These are phyloP conservation scores for Typhlichthys eigenmanni DNA, from an alignment of 2,797 vertebrate species.

Conservation along the genomic window DNA sequence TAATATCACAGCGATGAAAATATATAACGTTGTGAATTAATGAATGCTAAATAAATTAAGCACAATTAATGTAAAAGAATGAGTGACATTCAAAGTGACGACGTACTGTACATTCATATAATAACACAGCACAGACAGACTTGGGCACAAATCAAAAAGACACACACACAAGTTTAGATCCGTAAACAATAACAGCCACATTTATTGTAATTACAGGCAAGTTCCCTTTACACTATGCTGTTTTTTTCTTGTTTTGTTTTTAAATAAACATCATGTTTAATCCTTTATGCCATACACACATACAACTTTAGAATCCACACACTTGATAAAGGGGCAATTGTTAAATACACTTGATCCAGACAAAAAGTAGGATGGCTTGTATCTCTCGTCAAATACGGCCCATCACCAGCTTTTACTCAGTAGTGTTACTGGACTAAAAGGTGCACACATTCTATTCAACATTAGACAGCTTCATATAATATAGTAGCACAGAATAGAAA, in stretches of 20 bases:
- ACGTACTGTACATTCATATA: not conserved
- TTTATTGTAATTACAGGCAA: constrained; percentile 90
- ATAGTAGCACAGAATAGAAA: constrained; percentile 74
- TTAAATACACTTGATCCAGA: constrained; percentile 69
- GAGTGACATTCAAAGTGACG: no score
- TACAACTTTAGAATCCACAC: constrained; percentile 82
- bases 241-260: constrained; percentile 24
- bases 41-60: no score
- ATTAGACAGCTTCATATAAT: constrained; percentile 82
- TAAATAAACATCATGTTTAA: constrained; percentile 58
- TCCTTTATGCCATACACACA: constrained; percentile 66
- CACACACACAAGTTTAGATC: constrained; percentile 50
- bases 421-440: constrained; percentile 87
- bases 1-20: no score
- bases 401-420: constrained; percentile 85
- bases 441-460: constrained; percentile 84
- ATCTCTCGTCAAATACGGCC: constrained; percentile 80
- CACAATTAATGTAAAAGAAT: no score
- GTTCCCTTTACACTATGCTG: constrained; percentile 80
- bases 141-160: constrained; percentile 38
- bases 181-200: constrained; percentile 83
- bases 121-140: constrained; percentile 16
- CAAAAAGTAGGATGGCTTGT: constrained; percentile 65
- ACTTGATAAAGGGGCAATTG: constrained; percentile 44
- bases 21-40: no score